phyloP scores from a whole-genome alignment of 2,113 vertebrate genomes.

The Crotalus tigris region DNA sequence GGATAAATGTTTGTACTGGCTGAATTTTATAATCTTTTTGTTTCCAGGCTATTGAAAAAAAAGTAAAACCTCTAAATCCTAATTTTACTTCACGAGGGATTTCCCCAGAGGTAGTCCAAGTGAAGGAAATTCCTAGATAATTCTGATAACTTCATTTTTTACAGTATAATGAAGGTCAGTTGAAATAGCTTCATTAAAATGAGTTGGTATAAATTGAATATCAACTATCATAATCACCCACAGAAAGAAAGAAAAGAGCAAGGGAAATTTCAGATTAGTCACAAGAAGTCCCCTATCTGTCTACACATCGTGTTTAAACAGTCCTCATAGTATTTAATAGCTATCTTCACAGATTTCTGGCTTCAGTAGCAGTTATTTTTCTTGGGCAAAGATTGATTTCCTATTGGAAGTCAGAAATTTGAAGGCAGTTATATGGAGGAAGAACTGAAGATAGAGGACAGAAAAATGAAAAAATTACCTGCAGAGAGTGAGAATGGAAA shows the following conservation, averaged over 20 bases:
- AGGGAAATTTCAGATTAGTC: constrained; percentile 35
- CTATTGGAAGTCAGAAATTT: background rate
- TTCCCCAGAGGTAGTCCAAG: background rate
- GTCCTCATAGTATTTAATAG: background rate
- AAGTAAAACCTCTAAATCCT: background rate
- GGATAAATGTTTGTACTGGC: background rate
- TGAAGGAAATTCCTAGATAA: background rate
- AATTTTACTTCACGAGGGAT: background rate
- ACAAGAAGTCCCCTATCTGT: constrained; percentile 30
- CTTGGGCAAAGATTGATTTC: background rate
- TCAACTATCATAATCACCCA: background rate
- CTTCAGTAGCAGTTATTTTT: background rate
- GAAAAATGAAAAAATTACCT: background rate
- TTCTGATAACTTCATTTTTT: background rate
- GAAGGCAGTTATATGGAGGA: background rate
- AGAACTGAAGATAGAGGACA: constrained; percentile 9
- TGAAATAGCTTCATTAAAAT: background rate
- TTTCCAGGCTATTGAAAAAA: background rate
- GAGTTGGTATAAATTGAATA: background rate
- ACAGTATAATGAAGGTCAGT: background rate
- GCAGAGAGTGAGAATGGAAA: background rate
- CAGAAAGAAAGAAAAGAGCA: background rate
- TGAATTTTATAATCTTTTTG: background rate
- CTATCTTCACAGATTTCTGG: background rate
- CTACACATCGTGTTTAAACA: background rate